phyloP scores from a whole-genome alignment of 2,797 vertebrate species.

The Micropoecilia bifurca region DNA sequence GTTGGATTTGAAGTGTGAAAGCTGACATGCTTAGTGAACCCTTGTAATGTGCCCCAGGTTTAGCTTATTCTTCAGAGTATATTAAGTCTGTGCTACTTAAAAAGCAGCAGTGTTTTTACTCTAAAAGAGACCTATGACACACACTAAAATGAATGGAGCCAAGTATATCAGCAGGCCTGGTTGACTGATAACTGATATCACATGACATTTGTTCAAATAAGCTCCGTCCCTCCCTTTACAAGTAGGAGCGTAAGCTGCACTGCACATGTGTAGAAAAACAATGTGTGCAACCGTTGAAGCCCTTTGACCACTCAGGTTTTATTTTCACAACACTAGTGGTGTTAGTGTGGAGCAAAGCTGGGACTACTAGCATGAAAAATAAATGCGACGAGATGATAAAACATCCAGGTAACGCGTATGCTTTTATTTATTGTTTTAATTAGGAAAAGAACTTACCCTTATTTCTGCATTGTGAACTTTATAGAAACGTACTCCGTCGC shows the following conservation, averaged over 20 bases:
- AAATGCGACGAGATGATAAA: not conserved
- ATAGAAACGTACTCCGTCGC: not conserved
- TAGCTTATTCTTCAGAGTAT: not conserved
- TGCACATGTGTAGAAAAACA: conserved; percentile 24
- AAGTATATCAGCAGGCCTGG: not conserved
- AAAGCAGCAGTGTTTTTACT: not conserved
- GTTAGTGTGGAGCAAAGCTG: not conserved
- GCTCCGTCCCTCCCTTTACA: not conserved
- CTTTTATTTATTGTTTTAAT: not conserved
- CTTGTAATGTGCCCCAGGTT: not conserved
- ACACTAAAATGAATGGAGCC: not conserved
- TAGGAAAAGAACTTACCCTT: not conserved
- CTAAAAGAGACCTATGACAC: not conserved
- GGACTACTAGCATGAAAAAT: not conserved
- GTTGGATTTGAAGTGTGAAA: not conserved
- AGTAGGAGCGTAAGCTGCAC: conserved; percentile 7
- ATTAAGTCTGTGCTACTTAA: not conserved
- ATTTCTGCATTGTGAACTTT: not conserved
- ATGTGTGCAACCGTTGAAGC: conserved; percentile 66
- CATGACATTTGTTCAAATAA: conserved; percentile 1
- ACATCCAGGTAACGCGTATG: conserved; percentile 31
- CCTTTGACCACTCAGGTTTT: conserved; percentile 71
- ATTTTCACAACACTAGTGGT: conserved; percentile 41
- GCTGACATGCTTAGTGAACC: not conserved
- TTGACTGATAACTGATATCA: not conserved